Conservation (phyloP, 2,113 vertebrate species). For the Larimichthys crocea region DNA sequence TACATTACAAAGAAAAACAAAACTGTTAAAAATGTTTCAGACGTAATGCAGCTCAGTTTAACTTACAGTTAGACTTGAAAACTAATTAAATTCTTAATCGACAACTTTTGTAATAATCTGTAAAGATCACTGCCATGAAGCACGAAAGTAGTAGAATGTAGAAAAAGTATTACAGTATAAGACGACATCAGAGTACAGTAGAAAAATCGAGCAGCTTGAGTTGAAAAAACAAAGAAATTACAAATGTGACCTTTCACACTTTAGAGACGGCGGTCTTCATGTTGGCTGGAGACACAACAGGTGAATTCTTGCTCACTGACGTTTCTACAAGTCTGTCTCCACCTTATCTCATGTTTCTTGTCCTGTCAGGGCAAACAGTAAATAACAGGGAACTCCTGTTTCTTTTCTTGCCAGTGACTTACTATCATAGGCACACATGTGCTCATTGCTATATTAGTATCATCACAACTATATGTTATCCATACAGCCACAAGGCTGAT, state of each 20-base stretch:
- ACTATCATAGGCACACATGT: neutral
- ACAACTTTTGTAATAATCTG: neutral
- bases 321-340: constrained; percentile 38
- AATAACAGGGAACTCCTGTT: constrained; percentile 34
- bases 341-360: constrained; percentile 45
- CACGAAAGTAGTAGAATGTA: too few species aligned
- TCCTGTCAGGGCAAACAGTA: constrained; percentile 40
- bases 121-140: neutral
- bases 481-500: neutral
- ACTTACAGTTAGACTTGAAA: neutral
- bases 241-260: constrained; percentile 1
- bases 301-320: constrained; percentile 45
- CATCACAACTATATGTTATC: neutral
- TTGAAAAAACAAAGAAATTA: neutral
- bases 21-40: neutral
- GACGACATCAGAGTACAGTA: too few species aligned
- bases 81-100: neutral
- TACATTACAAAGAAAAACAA: neutral
- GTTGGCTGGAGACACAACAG: constrained; percentile 42
- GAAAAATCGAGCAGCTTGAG: neutral
- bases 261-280: constrained; percentile 20
- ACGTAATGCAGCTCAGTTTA: neutral
- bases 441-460: neutral
- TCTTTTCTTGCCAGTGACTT: neutral
- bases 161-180: neutral